Evolutionary conservation across 1,140 invertebrate genomes (phyloP).

Genomic region (Carposina sasakii): DNA sequence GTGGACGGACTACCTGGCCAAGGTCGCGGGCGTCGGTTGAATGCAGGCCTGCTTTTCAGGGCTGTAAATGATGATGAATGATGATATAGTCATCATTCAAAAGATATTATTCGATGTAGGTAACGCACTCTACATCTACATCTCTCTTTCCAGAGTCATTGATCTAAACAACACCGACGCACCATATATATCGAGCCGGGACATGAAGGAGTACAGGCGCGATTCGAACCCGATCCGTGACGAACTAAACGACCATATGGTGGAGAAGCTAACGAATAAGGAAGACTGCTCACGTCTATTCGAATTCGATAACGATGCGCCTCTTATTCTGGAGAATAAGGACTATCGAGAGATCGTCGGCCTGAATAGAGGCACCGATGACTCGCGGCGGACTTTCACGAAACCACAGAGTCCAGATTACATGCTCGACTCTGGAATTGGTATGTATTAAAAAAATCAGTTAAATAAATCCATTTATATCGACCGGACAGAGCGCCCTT

Average conservation of each 20-base stretch:
- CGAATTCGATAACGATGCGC: conserved; percentile 67
- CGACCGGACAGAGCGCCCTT: no score
- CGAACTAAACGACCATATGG: conserved; percentile 59
- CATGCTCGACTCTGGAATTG: conserved; percentile 71
- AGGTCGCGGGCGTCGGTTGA: no score
- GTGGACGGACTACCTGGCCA: no score
- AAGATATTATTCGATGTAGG: no score
- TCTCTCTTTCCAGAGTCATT: conserved; percentile 54
- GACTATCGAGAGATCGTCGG: conserved; percentile 60
- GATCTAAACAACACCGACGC: conserved; percentile 59
- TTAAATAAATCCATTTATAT: no score
- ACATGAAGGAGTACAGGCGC: conserved; percentile 49
- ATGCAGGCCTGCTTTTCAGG: no score
- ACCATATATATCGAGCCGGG: conserved; percentile 52
- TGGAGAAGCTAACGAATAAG: conserved; percentile 62
- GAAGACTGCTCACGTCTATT: conserved; percentile 68
- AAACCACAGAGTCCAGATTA: conserved; percentile 69
- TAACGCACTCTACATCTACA: background rate
- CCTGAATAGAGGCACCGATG: conserved; percentile 59
- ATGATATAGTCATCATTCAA: no score
- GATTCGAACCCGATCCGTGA: conserved; percentile 40
- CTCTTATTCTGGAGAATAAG: conserved; percentile 59
- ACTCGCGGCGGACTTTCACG: conserved; percentile 57
- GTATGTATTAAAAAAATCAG: no score
- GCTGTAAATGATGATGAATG: no score